A percentile compares a stretch with the other conserved stretches of the same genome.
phyloP scores from a whole-genome alignment of 2,113 vertebrate genomes.

The Peucedramus taeniatus region DNA sequence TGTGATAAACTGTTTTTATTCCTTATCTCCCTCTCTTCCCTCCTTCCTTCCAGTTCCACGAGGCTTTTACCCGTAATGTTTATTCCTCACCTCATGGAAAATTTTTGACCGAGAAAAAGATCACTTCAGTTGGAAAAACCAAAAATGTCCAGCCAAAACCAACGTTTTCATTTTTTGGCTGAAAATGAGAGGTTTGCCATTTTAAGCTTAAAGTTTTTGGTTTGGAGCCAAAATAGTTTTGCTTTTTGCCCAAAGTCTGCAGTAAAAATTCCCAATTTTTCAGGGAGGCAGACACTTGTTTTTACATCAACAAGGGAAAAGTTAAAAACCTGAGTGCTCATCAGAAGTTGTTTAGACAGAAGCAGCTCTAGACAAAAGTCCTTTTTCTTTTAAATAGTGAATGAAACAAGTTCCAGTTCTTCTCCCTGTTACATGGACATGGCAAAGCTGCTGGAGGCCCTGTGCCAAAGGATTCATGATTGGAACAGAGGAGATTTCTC shows the following conservation, averaged over 20 bases:
- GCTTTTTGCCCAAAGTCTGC: constrained; percentile 37
- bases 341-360: neutral
- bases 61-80: neutral
- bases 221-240: constrained; percentile 33
- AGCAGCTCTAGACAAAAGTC: neutral
- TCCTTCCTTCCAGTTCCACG: constrained; percentile 13
- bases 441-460: neutral
- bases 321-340: neutral
- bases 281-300: constrained; percentile 38
- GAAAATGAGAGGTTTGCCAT: constrained; percentile 60
- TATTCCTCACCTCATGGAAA: constrained; percentile 64
- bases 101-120: constrained; percentile 51
- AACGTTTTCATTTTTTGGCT: constrained; percentile 57
- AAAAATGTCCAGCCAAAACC: constrained; percentile 63
- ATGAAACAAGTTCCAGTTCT: fast-evolving
- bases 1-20: constrained; percentile 42
- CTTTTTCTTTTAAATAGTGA: neutral
- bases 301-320: neutral
- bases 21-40: constrained; percentile 32
- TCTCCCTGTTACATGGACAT: neutral
- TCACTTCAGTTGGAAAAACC: constrained; percentile 46
- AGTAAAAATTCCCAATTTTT: constrained; percentile 50
- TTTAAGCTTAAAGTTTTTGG: constrained; percentile 41
- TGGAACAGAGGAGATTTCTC: neutral
- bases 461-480: neutral